Evolutionary conservation across 2,113 vertebrate species (phyloP).

Genomic region (Callaeas wilsoni): DNA sequence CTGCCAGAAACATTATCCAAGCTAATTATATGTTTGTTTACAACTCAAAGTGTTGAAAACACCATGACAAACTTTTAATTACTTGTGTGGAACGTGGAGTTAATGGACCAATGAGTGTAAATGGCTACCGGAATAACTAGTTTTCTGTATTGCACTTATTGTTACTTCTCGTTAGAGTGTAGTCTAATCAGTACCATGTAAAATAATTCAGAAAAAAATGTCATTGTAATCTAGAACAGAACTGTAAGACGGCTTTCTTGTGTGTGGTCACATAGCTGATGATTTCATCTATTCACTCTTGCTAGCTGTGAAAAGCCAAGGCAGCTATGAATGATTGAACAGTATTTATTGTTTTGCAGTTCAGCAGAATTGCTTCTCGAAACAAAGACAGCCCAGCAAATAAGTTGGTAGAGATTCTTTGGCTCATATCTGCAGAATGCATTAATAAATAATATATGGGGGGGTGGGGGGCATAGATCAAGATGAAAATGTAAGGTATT

Average conservation of each 20-base stretch:
- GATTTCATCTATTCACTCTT: neutral
- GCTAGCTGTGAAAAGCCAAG: neutral
- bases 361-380: neutral
- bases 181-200: neutral
- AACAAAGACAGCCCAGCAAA: neutral
- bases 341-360: neutral
- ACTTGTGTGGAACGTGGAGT: neutral
- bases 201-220: neutral
- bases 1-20: neutral
- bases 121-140: neutral
- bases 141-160: neutral
- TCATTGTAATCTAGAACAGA: neutral
- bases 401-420: neutral
- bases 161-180: neutral
- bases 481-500: neutral
- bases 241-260: neutral
- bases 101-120: neutral
- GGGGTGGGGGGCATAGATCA: neutral
- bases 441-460: neutral
- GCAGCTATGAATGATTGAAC: neutral
- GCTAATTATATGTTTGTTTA: neutral
- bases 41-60: neutral
- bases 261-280: neutral
- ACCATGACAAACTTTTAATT: neutral
- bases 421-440: neutral